phyloP scores from a whole-genome alignment of 2,113 vertebrate species.

The Tonatia bakeri region DNA sequence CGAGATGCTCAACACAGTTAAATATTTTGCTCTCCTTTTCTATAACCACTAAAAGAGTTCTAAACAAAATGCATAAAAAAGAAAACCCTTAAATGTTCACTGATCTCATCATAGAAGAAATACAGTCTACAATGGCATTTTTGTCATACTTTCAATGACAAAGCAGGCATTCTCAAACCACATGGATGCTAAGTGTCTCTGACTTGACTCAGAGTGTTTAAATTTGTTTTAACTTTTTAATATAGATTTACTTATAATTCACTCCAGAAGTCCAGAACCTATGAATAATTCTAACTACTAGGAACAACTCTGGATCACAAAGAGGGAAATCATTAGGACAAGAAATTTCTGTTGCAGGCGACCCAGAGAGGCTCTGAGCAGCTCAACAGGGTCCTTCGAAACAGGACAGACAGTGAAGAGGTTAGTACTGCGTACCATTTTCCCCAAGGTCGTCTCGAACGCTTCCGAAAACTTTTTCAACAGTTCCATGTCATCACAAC shows the following conservation, averaged over 20 bases:
- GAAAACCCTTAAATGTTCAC: not conserved
- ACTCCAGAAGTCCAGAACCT: not conserved
- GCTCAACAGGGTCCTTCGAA: not conserved
- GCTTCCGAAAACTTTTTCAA: slow-evolving; percentile 90
- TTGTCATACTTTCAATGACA: slow-evolving; percentile 16
- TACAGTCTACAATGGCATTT: not conserved
- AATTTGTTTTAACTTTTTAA: not conserved
- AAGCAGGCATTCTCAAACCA: not conserved
- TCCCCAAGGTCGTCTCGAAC: slow-evolving; percentile 90
- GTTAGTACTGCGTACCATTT: slow-evolving; percentile 86
- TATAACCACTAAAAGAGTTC: not conserved
- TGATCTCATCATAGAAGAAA: not conserved
- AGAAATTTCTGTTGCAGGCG: not conserved
- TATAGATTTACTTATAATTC: not conserved
- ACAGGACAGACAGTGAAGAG: not conserved
- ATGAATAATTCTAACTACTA: slow-evolving; percentile 3
- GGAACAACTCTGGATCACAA: not conserved
- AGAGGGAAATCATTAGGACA: not conserved
- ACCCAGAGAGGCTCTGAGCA: not conserved
- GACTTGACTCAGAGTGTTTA: not conserved
- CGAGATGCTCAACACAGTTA: not conserved
- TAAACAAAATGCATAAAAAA: not conserved
- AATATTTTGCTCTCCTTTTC: not conserved
- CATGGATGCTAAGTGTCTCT: not conserved
- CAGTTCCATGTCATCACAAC: slow-evolving; percentile 90